Evolutionary conservation across 1,140 invertebrate genomes (phyloP).

Genomic region (Probaryconus sp.): DNA sequence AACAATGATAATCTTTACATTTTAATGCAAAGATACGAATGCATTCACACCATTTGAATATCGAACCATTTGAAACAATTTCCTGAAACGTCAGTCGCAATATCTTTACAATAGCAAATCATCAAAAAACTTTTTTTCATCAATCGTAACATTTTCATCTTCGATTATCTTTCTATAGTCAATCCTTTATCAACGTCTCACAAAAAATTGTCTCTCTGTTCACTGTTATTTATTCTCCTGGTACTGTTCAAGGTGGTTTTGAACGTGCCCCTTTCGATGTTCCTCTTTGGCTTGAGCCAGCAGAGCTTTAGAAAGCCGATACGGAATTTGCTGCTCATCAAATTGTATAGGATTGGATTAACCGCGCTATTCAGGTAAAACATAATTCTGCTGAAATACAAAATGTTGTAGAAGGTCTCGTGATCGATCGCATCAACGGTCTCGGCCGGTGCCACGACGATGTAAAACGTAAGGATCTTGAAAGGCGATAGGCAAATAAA

Average conservation of each 20-base stretch:
- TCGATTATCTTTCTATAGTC: too few relatives aligned
- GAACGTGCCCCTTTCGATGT: constrained; percentile 71
- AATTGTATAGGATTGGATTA: constrained; percentile 90
- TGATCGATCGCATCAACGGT: constrained; percentile 81
- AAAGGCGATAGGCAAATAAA: constrained; percentile 93
- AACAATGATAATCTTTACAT: too few relatives aligned
- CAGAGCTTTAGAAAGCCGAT: constrained; percentile 85
- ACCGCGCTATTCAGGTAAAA: constrained; percentile 90
- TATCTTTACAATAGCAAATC: too few relatives aligned
- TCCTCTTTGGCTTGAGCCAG: constrained; percentile 75
- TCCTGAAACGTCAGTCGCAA: too few relatives aligned
- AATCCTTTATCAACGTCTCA: too few relatives aligned
- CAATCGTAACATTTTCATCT: too few relatives aligned
- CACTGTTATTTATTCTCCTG: constrained; percentile 72
- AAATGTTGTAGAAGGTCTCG: constrained; percentile 86
- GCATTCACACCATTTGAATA: too few relatives aligned
- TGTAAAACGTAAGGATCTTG: constrained; percentile 88
- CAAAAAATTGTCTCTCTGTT: constrained; percentile 74
- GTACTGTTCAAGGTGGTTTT: constrained; percentile 77
- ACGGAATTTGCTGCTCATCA: constrained; percentile 92
- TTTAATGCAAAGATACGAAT: too few relatives aligned
- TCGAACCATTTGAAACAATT: too few relatives aligned
- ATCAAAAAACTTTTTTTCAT: too few relatives aligned
- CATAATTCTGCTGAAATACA: constrained; percentile 92
- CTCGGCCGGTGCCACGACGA: constrained; percentile 83